Evolutionary conservation across 2,797 vertebrate species (phyloP).

Genomic region (Lacerta agilis): DNA sequence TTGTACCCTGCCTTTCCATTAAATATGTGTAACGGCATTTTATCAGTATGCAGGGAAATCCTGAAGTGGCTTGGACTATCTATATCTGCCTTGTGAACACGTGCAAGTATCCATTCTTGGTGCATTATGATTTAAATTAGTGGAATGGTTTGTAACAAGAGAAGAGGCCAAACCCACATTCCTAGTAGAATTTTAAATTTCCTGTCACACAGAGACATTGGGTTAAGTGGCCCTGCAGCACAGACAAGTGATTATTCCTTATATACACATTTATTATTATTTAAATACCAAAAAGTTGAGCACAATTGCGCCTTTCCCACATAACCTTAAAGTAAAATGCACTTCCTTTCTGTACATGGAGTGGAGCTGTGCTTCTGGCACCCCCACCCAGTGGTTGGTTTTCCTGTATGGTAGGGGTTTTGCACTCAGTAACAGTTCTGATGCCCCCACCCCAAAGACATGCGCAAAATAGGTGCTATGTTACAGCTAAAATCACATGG

Average conservation of each 20-base stretch:
- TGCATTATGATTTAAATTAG: not conserved
- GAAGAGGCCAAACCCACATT: too few relatives aligned
- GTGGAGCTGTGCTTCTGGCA: not conserved
- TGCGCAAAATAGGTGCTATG: not conserved
- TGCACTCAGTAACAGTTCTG: not conserved
- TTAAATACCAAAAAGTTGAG: not conserved
- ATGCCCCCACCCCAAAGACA: too few relatives aligned
- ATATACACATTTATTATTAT: not conserved
- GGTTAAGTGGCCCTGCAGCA: not conserved
- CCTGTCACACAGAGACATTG: not conserved
- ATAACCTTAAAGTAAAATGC: not conserved
- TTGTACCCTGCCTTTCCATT: not conserved
- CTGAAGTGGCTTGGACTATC: not conserved
- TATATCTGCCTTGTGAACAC: not conserved
- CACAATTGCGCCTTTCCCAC: slow-evolving; percentile 14
- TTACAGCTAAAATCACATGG: not conserved
- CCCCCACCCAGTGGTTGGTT: not conserved
- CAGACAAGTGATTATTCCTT: not conserved
- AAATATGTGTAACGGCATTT: not conserved
- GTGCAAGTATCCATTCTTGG: not conserved
- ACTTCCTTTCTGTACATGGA: not conserved
- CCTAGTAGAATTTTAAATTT: not conserved
- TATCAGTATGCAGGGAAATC: not conserved
- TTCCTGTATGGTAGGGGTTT: not conserved
- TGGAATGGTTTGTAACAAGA: not conserved